phyloP scores from a whole-genome alignment of 1,140 invertebrate genomes.

The Atopsyche davidsoni region DNA sequence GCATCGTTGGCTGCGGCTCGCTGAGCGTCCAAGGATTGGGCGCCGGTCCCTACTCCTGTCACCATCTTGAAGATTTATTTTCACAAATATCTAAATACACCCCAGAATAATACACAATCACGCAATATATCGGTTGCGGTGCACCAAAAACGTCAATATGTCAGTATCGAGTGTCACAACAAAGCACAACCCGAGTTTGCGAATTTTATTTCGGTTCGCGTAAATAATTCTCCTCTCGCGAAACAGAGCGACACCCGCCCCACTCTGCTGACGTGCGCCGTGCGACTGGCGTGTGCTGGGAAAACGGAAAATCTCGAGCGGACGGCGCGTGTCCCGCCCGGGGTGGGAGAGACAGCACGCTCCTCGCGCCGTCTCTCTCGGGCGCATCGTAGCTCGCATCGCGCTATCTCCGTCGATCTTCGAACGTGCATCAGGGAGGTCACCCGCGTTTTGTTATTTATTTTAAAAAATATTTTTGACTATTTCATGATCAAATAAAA shows the following conservation, averaged over 20 bases:
- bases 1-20: conserved; percentile 26
- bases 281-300: conserved; percentile 9
- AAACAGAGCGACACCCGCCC: background rate
- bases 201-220: background rate
- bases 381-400: conserved; percentile 1
- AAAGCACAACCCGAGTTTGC: background rate
- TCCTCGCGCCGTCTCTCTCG: conserved; percentile 4
- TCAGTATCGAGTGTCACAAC: background rate
- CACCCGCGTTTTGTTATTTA: too few species aligned
- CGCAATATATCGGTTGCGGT: background rate
- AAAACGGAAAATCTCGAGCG: too few species aligned
- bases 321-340: conserved; percentile 3
- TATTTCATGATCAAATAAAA: too few species aligned
- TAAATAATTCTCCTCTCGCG: background rate
- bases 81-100: conserved; percentile 8
- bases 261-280: background rate
- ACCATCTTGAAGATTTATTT: conserved; percentile 22
- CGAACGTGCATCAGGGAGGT: conserved; percentile 8
- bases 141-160: conserved; percentile 1
- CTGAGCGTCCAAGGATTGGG: conserved; percentile 16
- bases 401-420: conserved; percentile 6
- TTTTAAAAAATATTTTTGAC: too few species aligned
- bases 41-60: conserved; percentile 24
- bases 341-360: conserved; percentile 15
- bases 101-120: background rate